Base-by-base conservation (phyloP, 2,888 invertebrate genomes). In the Azorinus chamasolen region DNA sequence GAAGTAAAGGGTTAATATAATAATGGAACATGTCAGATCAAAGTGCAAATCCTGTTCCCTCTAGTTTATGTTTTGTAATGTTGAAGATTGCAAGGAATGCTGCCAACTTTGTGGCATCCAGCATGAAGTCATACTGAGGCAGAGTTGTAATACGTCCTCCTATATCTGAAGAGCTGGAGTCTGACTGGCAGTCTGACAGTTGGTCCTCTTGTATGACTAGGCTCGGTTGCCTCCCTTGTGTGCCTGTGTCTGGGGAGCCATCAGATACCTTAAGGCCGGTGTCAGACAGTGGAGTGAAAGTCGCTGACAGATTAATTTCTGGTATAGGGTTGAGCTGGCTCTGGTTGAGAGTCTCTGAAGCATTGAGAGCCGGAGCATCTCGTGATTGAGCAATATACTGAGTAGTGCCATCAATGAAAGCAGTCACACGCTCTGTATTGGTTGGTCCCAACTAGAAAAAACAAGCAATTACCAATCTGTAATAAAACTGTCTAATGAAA, bases 371-470 rank as follows among this genome's bases (percentile, higher is more conserved):
- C 14, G 45, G 45, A 18, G 5, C 14, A 10, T 32, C 32, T 32
- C 10, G 4, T 32, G 32, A 10, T 32, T 59, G 59, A 6, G 59
- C 45, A n/a, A 59, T 46, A 59, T 46, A 59, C 32, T 59, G 45
- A 14, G 59, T 70, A n/a, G 84, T 68, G 20, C 85, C 81, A 61
- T 89, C 88, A 51, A 91, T 87, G 72, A 89, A 91, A 24, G 88
- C 90, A 48, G 90, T 88, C 0, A 91, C 87, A 54, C 91, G 77
- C 24, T 91, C 89, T 41, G 84, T 86, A 63, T 82, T 88, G 14
- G 84, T 79, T 16, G 80, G 79, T 25, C 81, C 84, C 41, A 68
- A 25, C 83, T 88, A n/a, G 79, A 59, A 82, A 79, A 6, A 59
- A 4, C 4, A 32, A 32, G 32, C 10, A 32, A 32, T n/a, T n/a